Conservation (phyloP, 2,113 vertebrate species). For the Podarcis cretensis region DNA sequence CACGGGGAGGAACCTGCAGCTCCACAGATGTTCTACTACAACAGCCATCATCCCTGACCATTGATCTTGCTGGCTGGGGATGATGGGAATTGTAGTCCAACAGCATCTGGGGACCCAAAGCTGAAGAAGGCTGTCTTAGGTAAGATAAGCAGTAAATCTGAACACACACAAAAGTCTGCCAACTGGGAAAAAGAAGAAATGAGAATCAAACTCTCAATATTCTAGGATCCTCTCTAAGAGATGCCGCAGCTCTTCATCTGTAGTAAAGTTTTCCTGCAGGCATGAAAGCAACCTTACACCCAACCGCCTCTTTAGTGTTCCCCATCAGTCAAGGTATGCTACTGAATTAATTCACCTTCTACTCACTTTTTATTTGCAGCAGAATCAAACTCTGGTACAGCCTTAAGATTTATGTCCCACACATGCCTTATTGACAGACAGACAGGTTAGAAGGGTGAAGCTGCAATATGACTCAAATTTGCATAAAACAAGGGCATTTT, state of each 20-base stretch:
- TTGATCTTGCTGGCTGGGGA: too few species aligned
- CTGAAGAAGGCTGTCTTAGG: not conserved
- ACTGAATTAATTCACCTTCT: not conserved
- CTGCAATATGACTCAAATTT: constrained; percentile 62
- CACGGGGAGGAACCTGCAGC: not conserved
- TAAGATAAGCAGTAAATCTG: not conserved
- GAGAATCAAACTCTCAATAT: not conserved
- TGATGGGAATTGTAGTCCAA: too few species aligned
- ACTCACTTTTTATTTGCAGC: not conserved
- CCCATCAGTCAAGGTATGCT: rapidly evolving
- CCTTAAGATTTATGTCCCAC: constrained; percentile 47
- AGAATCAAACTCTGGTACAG: not conserved
- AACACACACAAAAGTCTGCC: not conserved
- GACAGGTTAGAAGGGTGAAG: constrained; percentile 55
- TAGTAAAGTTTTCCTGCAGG: rapidly evolving
- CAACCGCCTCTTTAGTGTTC: rapidly evolving
- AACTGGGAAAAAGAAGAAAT: not conserved
- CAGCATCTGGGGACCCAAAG: too few species aligned
- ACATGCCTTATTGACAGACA: constrained; percentile 56
- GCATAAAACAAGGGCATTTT: constrained; percentile 68
- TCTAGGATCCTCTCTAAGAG: rapidly evolving
- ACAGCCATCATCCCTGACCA: too few species aligned
- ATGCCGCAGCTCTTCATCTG: not conserved
- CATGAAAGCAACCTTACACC: rapidly evolving
- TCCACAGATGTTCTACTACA: too few species aligned